Percentiles rank a stretch among this genome's conserved stretches.
Evolutionary conservation across 2,797 vertebrate species (phyloP).

Genomic region (Scolopax bukidnonensis): DNA sequence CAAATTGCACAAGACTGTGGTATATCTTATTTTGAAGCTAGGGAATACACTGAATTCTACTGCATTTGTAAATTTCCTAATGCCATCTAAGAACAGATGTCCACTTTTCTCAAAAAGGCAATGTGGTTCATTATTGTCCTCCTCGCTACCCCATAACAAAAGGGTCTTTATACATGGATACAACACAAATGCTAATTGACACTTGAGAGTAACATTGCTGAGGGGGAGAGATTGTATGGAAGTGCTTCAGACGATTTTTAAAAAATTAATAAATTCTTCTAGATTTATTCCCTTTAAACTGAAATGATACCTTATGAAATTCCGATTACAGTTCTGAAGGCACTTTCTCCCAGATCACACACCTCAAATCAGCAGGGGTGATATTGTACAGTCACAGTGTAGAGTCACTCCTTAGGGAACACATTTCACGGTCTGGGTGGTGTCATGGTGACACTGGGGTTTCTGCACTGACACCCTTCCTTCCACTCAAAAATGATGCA

Average conservation of each 20-base stretch:
- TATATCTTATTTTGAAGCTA: not conserved
- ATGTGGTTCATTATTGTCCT: not conserved
- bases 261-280: not conserved
- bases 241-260: not conserved
- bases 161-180: not conserved
- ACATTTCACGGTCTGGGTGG: not conserved
- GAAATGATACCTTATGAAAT: not conserved
- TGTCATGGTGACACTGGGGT: not conserved
- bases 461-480: not conserved
- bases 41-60: not conserved
- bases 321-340: not conserved
- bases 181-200: not conserved
- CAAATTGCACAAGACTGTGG: not conserved
- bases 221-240: not conserved
- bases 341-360: not conserved
- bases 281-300: not conserved
- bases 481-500: not conserved
- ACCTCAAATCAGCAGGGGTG: not conserved
- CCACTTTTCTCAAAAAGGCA: not conserved
- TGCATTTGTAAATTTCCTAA: not conserved
- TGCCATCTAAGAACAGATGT: not conserved
- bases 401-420: not conserved
- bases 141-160: not conserved
- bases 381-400: not conserved
- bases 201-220: not conserved